Base-by-base conservation (phyloP, 2,888 invertebrate species). In the Cynaeus angustus region DNA sequence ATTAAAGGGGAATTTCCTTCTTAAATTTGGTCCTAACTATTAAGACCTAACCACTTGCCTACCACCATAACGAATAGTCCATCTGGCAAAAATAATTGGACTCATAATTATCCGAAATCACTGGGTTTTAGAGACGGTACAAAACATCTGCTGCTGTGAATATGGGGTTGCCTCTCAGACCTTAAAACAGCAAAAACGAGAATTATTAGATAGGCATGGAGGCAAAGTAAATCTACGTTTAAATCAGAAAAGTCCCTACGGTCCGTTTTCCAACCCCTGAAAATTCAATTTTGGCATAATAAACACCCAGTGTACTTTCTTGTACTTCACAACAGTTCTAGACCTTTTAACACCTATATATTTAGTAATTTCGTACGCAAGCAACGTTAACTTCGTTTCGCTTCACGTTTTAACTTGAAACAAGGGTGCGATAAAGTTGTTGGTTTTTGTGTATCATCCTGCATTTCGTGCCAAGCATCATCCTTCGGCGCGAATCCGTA, bases 111-210 rank as follows among this genome's bases (percentile, higher is more conserved):
- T 21, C 21, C 21, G 46, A 14, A 14, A 16, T 46, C 16, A 46
- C 46, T 21, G 21, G 46, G 14, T 16, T 14, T 46, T 46, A 16
- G 46, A 9, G 16, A 14, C 3, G 16, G 46, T n/a, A 9, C 16
- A 14, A 46, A 46, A 46, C 46, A 46, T 46, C 46, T 46, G 46
- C 46, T 46, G 46, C 46, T 21, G 46, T 46, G n/a, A 46, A 46
- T 46, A 12, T 41, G 41, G 41, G 16, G 45, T 45, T 14, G 45
- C 13, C 6, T 13, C 13, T 9, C 7, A 33, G 33, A 21, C 21
- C 21, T 21, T 33, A n/a, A 33, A 9, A 33, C n/a, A 33, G n/a
- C 33, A 33, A 33, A 33, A 33, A 33, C 9, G 7, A 2, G 3
- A 7, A 33, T 6, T 7, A 28, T n/a, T n/a, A n/a, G n/a, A n/a